A percentile compares a stretch with the other conserved stretches of the same genome.
Conservation (phyloP, 2,888 invertebrate species). For the Tromatobia lineatoria region DNA sequence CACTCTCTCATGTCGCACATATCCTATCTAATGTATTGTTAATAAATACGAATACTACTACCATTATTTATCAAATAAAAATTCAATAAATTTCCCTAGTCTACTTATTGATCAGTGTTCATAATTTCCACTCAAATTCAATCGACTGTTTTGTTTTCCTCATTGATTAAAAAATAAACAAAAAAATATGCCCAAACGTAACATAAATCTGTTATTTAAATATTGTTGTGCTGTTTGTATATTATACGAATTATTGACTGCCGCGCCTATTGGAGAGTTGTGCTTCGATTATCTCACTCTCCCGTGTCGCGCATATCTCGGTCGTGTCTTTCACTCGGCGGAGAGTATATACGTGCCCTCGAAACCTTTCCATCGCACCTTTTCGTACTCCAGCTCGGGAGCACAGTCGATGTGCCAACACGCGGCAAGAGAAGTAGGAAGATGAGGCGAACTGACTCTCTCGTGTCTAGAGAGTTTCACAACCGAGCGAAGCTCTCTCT, state of each 20-base stretch:
- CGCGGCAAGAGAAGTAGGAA: constrained; percentile 59
- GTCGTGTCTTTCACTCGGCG: constrained; percentile 22
- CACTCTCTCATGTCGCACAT: too few relatives aligned
- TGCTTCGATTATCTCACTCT: constrained; percentile 20
- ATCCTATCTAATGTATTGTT: too few relatives aligned
- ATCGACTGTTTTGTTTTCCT: too few relatives aligned
- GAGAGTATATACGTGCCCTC: constrained; percentile 70
- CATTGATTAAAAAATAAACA: too few relatives aligned
- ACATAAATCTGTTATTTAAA: too few relatives aligned
- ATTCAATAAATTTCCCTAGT: too few relatives aligned
- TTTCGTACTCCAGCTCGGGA: constrained; percentile 61
- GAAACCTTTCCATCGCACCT: constrained; percentile 74
- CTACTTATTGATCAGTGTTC: too few relatives aligned
- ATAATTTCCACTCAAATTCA: too few relatives aligned
- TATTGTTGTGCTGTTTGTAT: too few relatives aligned
- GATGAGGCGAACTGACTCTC: constrained; percentile 68
- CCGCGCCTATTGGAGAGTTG: constrained; percentile 39
- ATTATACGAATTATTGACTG: background rate
- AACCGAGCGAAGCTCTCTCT: constrained; percentile 70
- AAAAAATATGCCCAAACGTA: too few relatives aligned
- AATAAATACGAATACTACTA: too few relatives aligned
- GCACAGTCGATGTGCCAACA: constrained; percentile 39
- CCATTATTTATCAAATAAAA: too few relatives aligned
- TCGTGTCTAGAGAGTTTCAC: constrained; percentile 72
- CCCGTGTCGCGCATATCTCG: constrained; percentile 32